phyloP scores from a whole-genome alignment of 2,113 vertebrate genomes.

The Phyllopteryx taeniolatus region DNA sequence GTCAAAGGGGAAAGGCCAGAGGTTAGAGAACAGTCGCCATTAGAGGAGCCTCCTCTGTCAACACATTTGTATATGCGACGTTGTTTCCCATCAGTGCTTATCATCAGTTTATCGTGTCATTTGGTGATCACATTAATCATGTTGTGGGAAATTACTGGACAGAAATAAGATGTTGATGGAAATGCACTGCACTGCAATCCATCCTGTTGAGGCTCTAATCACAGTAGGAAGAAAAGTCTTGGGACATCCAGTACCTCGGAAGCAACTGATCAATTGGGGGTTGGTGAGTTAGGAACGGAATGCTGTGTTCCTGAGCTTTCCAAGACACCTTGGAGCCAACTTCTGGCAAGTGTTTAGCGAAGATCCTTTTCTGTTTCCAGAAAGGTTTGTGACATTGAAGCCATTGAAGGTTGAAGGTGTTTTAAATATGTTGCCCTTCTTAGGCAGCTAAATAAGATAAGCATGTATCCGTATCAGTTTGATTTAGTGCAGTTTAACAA shows the following conservation, averaged over 20 bases:
- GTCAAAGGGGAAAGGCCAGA: conserved; percentile 54
- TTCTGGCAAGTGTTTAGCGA: not conserved
- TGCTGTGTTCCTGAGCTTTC: not conserved
- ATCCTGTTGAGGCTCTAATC: not conserved
- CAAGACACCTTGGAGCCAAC: not conserved
- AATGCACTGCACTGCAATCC: conserved; percentile 16
- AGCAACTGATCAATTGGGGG: not conserved
- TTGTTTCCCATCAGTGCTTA: conserved; percentile 32
- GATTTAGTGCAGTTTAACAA: not conserved
- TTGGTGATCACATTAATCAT: conserved; percentile 29
- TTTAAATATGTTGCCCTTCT: not conserved
- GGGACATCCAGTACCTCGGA: not conserved
- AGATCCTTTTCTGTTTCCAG: too few relatives aligned
- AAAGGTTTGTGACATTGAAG: not conserved
- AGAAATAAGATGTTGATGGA: conserved; percentile 47
- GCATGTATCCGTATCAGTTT: not conserved
- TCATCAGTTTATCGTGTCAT: conserved; percentile 28
- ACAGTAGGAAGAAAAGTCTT: not conserved
- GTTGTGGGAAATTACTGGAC: conserved; percentile 26
- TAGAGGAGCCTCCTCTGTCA: conserved; percentile 62
- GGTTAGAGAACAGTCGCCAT: conserved; percentile 56
- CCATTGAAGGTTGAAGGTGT: not conserved
- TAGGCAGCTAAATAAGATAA: not conserved
- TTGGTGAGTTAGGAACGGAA: not conserved
- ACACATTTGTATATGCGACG: conserved; percentile 61